phyloP scores from a whole-genome alignment of 2,797 vertebrate species.

The Gymnocypris eckloni region DNA sequence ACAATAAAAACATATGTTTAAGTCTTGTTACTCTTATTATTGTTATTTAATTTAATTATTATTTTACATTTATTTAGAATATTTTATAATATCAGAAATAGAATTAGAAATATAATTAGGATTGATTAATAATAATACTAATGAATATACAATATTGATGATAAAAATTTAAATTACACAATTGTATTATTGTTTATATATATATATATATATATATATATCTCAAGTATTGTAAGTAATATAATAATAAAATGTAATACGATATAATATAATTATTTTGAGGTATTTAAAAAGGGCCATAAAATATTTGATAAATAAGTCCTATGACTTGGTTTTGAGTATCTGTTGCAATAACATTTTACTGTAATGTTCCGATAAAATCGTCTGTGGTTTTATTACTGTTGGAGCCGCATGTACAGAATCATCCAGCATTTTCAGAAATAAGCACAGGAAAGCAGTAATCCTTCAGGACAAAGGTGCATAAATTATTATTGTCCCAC shows the following conservation, averaged over 20 bases:
- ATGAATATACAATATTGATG: background rate
- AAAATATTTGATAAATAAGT: background rate
- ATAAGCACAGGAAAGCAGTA: constrained; percentile 47
- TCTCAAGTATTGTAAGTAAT: background rate
- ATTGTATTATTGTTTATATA: background rate
- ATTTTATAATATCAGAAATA: background rate
- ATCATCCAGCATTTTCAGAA: constrained; percentile 40
- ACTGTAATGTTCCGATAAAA: constrained; percentile 30
- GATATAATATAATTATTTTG: background rate
- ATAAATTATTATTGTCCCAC: constrained; percentile 56
- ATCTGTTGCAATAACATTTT: background rate
- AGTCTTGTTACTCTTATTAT: background rate
- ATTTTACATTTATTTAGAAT: background rate
- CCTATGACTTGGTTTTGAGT: background rate
- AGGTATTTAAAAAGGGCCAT: background rate
- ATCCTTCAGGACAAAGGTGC: constrained; percentile 55
- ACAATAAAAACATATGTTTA: background rate
- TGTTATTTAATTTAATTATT: background rate
- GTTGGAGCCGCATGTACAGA: constrained; percentile 4
- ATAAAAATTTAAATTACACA: background rate
- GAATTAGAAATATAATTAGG: background rate
- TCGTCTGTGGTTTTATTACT: constrained; percentile 34
- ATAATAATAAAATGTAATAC: too few species aligned
- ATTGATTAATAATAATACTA: background rate
- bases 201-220: background rate